A percentile compares a stretch with the other conserved stretches of the same genome.
Conservation (phyloP, 2,888 invertebrate genomes). For the Platypus cylindrus region DNA sequence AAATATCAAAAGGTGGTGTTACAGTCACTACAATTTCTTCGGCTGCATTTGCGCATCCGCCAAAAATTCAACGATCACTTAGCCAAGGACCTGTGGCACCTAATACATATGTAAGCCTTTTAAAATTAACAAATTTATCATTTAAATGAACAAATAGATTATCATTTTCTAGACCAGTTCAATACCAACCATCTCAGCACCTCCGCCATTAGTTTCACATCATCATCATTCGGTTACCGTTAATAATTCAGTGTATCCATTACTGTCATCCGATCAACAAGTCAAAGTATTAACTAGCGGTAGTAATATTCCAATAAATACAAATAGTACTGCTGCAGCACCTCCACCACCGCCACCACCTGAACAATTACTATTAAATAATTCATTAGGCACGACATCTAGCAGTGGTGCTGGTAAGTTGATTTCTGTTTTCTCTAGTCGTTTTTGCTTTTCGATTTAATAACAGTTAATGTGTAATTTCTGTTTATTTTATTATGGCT, state of each 20-base stretch:
- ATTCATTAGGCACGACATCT: conserved; percentile 12
- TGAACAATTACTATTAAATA: conserved; percentile 15
- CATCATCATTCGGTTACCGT: conserved; percentile 29
- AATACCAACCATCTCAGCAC: conserved; percentile 14
- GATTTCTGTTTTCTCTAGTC: neutral
- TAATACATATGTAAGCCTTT: conserved; percentile 26
- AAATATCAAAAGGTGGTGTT: conserved; percentile 42
- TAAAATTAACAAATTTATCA: conserved; percentile 1
- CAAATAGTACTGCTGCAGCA: too few relatives aligned
- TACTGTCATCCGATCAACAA: conserved; percentile 28
- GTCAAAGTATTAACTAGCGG: conserved; percentile 31
- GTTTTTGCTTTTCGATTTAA: too few relatives aligned
- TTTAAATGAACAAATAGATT: neutral
- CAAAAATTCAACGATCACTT: conserved; percentile 37
- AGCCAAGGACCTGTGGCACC: conserved; percentile 41
- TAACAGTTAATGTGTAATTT: too few relatives aligned
- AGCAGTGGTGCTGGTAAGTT: conserved; percentile 23
- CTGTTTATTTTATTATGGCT: too few relatives aligned
- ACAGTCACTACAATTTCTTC: conserved; percentile 54
- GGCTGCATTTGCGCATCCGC: too few relatives aligned
- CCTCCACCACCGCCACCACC: too few relatives aligned
- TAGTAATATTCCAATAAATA: conserved; percentile 28
- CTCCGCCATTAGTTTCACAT: conserved; percentile 18
- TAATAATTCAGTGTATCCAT: conserved; percentile 32
- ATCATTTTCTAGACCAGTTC: conserved; percentile 6